These are phyloP conservation scores for Neodiprion fabricii DNA, from an alignment of 1,140 invertebrate species.

Conservation along the genomic window DNA sequence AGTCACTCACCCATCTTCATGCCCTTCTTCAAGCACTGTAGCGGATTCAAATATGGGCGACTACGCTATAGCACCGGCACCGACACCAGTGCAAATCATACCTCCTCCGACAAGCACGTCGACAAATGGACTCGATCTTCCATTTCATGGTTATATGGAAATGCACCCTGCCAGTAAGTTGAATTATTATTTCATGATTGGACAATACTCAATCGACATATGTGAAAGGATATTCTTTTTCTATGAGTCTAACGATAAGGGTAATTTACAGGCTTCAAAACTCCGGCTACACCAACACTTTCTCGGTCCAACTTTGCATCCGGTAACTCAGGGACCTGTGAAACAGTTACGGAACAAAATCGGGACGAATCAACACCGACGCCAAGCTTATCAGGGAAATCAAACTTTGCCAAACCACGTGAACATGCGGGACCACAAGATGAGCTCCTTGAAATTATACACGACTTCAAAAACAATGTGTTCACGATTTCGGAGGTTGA, in stretches of 20 bases:
- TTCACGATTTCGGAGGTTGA: slow-evolving; percentile 85
- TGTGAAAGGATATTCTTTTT: slow-evolving; percentile 23
- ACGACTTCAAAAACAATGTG: slow-evolving; percentile 88
- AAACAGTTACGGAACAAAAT: slow-evolving; percentile 5
- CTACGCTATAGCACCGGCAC: slow-evolving; percentile 57
- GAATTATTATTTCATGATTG: too few relatives aligned
- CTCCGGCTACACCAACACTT: slow-evolving; percentile 1
- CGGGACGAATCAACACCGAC: slow-evolving; percentile 38
- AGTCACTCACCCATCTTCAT: not conserved
- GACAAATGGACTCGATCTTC: slow-evolving; percentile 43
- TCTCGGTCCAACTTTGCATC: not conserved
- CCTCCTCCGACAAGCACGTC: slow-evolving; percentile 34
- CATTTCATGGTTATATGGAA: slow-evolving; percentile 62
- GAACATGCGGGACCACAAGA: slow-evolving; percentile 66
- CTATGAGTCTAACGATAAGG: slow-evolving; percentile 18
- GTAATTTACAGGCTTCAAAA: slow-evolving; percentile 32
- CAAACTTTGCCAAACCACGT: slow-evolving; percentile 36
- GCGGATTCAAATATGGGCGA: slow-evolving; percentile 49
- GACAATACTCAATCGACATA: not conserved
- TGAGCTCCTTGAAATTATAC: slow-evolving; percentile 85
- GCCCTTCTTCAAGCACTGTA: slow-evolving; percentile 27
- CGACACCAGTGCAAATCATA: slow-evolving; percentile 43
- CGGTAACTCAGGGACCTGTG: not conserved
- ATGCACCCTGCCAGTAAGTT: slow-evolving; percentile 60
- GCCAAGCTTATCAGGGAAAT: slow-evolving; percentile 20